Evolutionary conservation across 2,113 vertebrate genomes (phyloP), one percentile per base, ranked within the genome.

Genomic region (Stigmatopora argus): DNA sequence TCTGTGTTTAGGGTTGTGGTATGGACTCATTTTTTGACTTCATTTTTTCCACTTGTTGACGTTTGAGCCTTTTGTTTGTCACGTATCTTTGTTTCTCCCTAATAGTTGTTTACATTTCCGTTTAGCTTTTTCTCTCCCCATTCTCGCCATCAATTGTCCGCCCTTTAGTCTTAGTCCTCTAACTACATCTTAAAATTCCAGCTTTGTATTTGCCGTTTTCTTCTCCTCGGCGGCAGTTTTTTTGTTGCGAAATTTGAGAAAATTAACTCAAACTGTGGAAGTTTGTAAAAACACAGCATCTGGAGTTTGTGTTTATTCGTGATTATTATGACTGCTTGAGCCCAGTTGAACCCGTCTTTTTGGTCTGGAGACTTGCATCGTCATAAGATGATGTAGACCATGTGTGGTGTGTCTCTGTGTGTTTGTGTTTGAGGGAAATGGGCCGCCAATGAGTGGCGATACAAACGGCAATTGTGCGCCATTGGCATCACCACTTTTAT

Each of bases 401-500:
- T 62, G 64, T 57, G 71, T 62, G 62, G 57, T 59, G 59, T 61
- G 59, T 55, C 66, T 48, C 64, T 23, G 10, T 3, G 57, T 62
- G 61, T 46, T 64, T 57, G 58, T 60, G 64, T 8, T 57, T 48
- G 49, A 19, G 56, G 67, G 57, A 79, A 64, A 65, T 55, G 67
- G 69, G 60, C 56, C 3, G 18, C 49, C 18, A 51, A 71, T 61
- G 38, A 48, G 67, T 77, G 58, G 67, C 81, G 74, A 78, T 67
- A 26, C 75, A 45, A 51, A 53, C 79, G 71, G 53, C 68, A 76
- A 71, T 72, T 4, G 44, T 77, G 74, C 81, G 64, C 21, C 21
- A 64, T 86, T 82, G 62, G 31, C 23, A 65, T 88, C 74, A 88
- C 73, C 77, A 78, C 82, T 57, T 66, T 26, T 23, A 65, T 69